Base-by-base conservation (phyloP, 92 coral and sea anemone species). In the Epizoanthus stellaris region DNA sequence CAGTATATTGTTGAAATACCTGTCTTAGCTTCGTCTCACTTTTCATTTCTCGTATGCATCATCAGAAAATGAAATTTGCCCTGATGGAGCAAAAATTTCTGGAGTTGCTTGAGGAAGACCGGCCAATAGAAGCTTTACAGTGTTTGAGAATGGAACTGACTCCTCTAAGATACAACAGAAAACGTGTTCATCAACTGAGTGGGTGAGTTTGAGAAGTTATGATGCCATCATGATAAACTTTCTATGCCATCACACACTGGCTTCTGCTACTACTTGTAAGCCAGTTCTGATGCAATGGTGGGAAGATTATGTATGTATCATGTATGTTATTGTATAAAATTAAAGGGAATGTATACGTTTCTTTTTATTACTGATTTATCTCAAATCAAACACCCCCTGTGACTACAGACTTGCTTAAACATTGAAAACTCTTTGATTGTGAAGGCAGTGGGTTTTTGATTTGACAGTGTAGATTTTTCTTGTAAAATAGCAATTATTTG, bases 1-100 rank as follows among this genome's bases (percentile, higher is more conserved):
- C 21, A n/a, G 21, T 12, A 4, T 63, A 43, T 63, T 43, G 83
- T 63, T 63, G n/a, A 20, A 54, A 9, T 73, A 20, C 53, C 75
- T 81, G 14, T 12, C 25, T 11, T 16, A 68, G 20, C 77, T 17
- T 85, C 71, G 61, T 88, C 70, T 84, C 64, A 63, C 53, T 67
- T 42, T 65, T 75, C 42, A 53, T 49, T 25, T 49, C 17, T 53
- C 63, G 68, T 89, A 11, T 73, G 57, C 75, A 25, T 86, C 61
- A 59, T 20, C 82, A 96, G 99, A 96, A 96, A 94, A 95, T 96
- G 95, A 94, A 93, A 84, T 94, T 96, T 88, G 93, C 95, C 70
- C 88, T 96, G 70, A 82, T 96, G 92, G 99, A 96, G 82, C 99
- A 96, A 89, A 96, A 96, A 86, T 96, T 91, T 80, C 89, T 96